These are phyloP conservation scores for Neoniphon sammara DNA, from an alignment of 2,797 vertebrate genomes.

Conservation along the genomic window DNA sequence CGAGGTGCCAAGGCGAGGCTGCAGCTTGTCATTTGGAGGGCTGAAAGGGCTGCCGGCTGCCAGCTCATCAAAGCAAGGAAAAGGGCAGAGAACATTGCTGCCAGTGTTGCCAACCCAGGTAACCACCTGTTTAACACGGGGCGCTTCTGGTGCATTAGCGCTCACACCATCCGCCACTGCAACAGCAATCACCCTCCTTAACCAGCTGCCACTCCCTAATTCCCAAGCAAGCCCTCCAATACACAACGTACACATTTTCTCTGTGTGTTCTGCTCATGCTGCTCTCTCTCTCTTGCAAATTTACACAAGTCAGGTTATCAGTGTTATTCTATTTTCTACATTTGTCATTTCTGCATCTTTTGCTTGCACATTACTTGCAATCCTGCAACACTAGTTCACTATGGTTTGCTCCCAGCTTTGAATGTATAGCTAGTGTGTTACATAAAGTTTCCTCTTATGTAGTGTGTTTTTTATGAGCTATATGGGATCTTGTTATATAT, in stretches of 20 bases:
- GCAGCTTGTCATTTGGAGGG: slow-evolving; percentile 55
- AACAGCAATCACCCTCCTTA: slow-evolving; percentile 14
- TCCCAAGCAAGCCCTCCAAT: slow-evolving; percentile 2
- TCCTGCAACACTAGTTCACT: slow-evolving; percentile 35
- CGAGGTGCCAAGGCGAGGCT: slow-evolving; percentile 36
- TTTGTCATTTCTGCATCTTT: slow-evolving; percentile 27
- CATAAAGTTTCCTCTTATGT: slow-evolving; percentile 32
- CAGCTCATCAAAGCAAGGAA: slow-evolving; percentile 67
- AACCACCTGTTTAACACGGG: slow-evolving; percentile 67
- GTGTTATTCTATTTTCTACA: too few relatives aligned
- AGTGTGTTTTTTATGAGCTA: background rate
- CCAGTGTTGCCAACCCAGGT: slow-evolving; percentile 64
- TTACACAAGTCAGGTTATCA: too few relatives aligned
- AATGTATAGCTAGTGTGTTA: slow-evolving; percentile 18
- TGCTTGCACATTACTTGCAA: slow-evolving; percentile 25
- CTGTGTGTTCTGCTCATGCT: background rate
- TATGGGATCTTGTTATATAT: slow-evolving; percentile 26
- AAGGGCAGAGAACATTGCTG: slow-evolving; percentile 61
- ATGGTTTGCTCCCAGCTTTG: slow-evolving; percentile 4
- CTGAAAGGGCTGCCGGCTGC: slow-evolving; percentile 46
- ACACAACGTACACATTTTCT: slow-evolving; percentile 4
- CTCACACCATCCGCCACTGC: slow-evolving; percentile 31
- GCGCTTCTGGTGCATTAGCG: slow-evolving; percentile 48
- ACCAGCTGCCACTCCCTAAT: too few relatives aligned
- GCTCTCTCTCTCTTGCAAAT: slow-evolving; percentile 5